Evolutionary conservation across 35 echinoderm and acorn worm genomes (phyloP).

Genomic region (Acanthaster planci): DNA sequence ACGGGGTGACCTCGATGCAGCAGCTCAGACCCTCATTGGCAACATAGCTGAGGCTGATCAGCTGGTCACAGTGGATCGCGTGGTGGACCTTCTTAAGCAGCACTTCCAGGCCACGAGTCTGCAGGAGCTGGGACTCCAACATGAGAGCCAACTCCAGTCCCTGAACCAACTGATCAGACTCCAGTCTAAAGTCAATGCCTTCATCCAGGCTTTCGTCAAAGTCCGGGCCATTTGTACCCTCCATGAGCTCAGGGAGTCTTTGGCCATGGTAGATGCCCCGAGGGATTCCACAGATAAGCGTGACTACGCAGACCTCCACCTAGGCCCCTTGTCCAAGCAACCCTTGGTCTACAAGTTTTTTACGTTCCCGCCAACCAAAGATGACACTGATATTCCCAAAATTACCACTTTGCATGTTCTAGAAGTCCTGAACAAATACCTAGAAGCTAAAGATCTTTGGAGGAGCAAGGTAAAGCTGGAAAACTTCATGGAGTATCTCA

Average conservation of each 20-base stretch:
- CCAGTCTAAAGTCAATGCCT: slow-evolving; percentile 50
- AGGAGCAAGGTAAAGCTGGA: slow-evolving; percentile 32
- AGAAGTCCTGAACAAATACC: slow-evolving; percentile 8
- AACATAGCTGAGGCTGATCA: slow-evolving; percentile 10
- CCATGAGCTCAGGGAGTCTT: slow-evolving; percentile 30
- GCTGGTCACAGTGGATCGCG: not conserved
- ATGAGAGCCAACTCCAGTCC: not conserved
- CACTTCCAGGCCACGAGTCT: slow-evolving; percentile 15
- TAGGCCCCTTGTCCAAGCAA: slow-evolving; percentile 47
- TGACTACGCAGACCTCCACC: slow-evolving; percentile 14
- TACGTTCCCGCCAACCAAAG: slow-evolving; percentile 40
- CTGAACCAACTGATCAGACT: slow-evolving; percentile 22
- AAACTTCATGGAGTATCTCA: slow-evolving; percentile 50
- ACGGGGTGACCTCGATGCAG: not conserved
- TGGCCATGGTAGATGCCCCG: slow-evolving; percentile 24
- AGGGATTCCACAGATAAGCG: not conserved
- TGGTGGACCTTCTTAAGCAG: slow-evolving; percentile 30
- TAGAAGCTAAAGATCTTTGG: slow-evolving; percentile 35
- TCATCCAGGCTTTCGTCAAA: slow-evolving; percentile 48
- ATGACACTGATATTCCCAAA: slow-evolving; percentile 41
- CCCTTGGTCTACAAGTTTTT: slow-evolving; percentile 43
- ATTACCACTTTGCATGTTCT: slow-evolving; percentile 55
- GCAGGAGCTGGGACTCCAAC: not conserved
- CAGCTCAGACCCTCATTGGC: slow-evolving; percentile 8
- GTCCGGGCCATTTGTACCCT: slow-evolving; percentile 45